A percentile compares a stretch with the other conserved stretches of the same genome.
Evolutionary conservation across 2,113 vertebrate species (phyloP).

Genomic region (Chinchilla lanigera): DNA sequence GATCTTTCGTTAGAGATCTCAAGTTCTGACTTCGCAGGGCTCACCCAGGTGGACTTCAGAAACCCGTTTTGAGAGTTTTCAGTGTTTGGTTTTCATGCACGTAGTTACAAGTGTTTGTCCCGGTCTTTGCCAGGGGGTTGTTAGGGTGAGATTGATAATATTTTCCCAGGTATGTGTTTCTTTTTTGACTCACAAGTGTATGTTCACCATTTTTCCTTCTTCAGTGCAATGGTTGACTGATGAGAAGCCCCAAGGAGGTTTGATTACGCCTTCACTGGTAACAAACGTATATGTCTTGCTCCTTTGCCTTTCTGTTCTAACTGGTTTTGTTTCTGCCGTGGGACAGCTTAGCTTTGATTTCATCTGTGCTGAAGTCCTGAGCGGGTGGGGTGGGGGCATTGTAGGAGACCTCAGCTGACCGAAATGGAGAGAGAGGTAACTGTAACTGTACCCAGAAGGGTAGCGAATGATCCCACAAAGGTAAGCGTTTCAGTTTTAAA

Average conservation of each 20-base stretch:
- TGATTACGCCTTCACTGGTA: background rate
- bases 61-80: constrained; percentile 5
- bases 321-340: background rate
- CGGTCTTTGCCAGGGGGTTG: background rate
- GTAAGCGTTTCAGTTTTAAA: background rate
- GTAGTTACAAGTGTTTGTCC: constrained; percentile 7
- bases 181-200: background rate
- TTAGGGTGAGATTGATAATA: background rate
- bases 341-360: constrained; percentile 24
- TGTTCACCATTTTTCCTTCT: background rate
- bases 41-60: constrained; percentile 54
- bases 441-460: background rate
- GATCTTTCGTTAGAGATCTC: constrained; percentile 24
- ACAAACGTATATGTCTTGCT: background rate
- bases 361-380: background rate
- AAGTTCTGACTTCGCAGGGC: constrained; percentile 47
- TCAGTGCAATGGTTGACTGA: background rate
- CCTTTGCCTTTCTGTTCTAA: background rate
- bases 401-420: background rate
- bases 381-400: background rate
- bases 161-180: background rate
- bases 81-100: constrained; percentile 48
- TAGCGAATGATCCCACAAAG: background rate
- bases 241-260: background rate
- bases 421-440: background rate